Evolutionary conservation across 2,113 vertebrate genomes (phyloP), one percentile per base, ranked within the genome.

Genomic region (Patagioenas fasciata): DNA sequence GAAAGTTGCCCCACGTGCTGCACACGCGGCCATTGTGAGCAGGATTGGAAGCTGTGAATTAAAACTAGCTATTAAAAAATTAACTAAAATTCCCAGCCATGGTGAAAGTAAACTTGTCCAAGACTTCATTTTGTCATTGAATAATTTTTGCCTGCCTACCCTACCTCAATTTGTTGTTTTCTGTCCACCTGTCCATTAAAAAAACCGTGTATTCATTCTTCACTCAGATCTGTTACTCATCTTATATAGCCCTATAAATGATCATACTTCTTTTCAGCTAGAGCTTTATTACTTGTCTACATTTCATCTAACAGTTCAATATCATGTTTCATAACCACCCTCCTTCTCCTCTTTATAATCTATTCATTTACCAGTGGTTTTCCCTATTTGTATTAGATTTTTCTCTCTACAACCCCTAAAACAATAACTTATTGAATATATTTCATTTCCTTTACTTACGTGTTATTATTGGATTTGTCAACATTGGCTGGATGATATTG

Each of bases 1-100:
- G 96, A 77, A 96, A 96, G 75, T 93, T 95, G 32, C 98, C 97
- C 97, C 97, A 98, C 1, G 97, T 98, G 75, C 97, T 98, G 89
- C 98, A 98, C 20, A 98, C 95, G 0, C 65, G 97, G 29, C 54
- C 80, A 7, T 97, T 98, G 88, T 98, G 98, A 83, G 96, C 91
- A n/a, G 94, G 91, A 69, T 98, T 97, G 75, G 92, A 90, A 73
- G 92, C 97, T 98, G 97, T 80, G 61, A 78, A 97, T 96, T 71
- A 84, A 87, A 94, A 90, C 2, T 34, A 56, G 7, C 19, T 86
- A 44, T 95, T 80, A 91, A 84, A 85, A 32, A 47, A 65, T 13
- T 10, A 6, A 25, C 78, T 67, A 13, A 51, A 66, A 91, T 56
- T 66, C 65, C 44, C 20, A 62, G 8, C 18, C 29, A 16, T 23